These are phyloP conservation scores for Lithophane leautieri DNA, from an alignment of 2,888 invertebrate genomes.

Conservation along the genomic window DNA sequence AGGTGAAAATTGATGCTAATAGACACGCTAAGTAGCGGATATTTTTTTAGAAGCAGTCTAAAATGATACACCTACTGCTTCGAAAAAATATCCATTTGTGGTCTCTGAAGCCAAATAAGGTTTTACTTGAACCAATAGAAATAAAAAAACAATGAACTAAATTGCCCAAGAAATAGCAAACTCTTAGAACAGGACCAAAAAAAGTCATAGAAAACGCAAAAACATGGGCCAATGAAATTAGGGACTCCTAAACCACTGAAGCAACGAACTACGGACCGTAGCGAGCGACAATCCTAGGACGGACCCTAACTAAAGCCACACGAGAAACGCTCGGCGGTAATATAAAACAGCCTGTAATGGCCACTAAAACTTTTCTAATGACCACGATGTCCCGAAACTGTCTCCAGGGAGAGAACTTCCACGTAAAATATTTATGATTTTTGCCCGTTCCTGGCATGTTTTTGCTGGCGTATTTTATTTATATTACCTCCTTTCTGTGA, in stretches of 20 bases:
- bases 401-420: constrained; percentile 81
- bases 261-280: constrained; percentile 48
- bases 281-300: constrained; percentile 43
- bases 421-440: constrained; percentile 84
- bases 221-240: constrained; percentile 52
- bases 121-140: not conserved
- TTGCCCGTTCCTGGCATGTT: constrained; percentile 68
- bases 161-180: constrained; percentile 7
- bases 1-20: not conserved
- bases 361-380: constrained; percentile 87
- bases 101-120: not conserved
- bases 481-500: constrained; percentile 66
- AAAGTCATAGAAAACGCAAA: constrained; percentile 27
- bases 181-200: constrained; percentile 6
- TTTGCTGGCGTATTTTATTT: constrained; percentile 72
- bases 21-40: no score
- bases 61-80: not conserved
- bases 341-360: constrained; percentile 84
- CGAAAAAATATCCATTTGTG: not conserved
- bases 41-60: not conserved
- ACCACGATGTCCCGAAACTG: constrained; percentile 84
- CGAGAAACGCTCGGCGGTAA: constrained; percentile 73
- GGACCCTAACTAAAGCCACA: constrained; percentile 72
- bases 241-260: constrained; percentile 24
- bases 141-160: not conserved